phyloP scores from a whole-genome alignment of 2,888 invertebrate genomes.

The Athrips mouffetella region DNA sequence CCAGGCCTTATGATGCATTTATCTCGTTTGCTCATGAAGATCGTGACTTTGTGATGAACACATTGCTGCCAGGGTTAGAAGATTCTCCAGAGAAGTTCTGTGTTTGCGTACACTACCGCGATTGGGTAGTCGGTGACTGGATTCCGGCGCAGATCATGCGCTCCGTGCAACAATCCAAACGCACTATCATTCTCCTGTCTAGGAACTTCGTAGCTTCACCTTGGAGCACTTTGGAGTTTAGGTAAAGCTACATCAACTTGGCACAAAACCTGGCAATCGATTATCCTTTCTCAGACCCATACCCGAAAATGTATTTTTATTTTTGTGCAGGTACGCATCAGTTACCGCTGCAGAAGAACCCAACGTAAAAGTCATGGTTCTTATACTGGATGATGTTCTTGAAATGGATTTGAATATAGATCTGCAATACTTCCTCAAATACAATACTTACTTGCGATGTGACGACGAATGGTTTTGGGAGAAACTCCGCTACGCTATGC shows the following conservation, averaged over 20 bases:
- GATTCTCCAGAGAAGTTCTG: not conserved
- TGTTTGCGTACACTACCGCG: constrained; percentile 21
- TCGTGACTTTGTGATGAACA: constrained; percentile 81
- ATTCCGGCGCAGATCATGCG: constrained; percentile 8
- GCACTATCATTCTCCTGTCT: constrained; percentile 3
- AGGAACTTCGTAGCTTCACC: not conserved
- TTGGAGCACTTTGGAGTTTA: constrained; percentile 9
- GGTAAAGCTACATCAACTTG: not conserved
- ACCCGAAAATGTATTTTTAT: not conserved
- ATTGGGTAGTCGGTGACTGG: constrained; percentile 29
- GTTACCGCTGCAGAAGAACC: not conserved
- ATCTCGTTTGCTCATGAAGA: constrained; percentile 89
- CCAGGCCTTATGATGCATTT: constrained; percentile 83
- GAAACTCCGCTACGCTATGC: constrained; percentile 9
- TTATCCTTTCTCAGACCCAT: not conserved
- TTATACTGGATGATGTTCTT: constrained; percentile 9
- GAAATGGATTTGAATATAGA: not conserved
- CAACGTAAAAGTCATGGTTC: not conserved
- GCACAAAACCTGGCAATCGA: not conserved
- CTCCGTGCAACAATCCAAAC: constrained; percentile 4
- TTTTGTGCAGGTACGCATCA: not conserved
- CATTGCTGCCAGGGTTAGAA: constrained; percentile 81
- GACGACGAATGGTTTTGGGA: constrained; percentile 14
- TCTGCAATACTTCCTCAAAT: not conserved
- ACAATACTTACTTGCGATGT: constrained; percentile 10